phyloP scores from a whole-genome alignment of 2,113 vertebrate species.

The Otus sunia region DNA sequence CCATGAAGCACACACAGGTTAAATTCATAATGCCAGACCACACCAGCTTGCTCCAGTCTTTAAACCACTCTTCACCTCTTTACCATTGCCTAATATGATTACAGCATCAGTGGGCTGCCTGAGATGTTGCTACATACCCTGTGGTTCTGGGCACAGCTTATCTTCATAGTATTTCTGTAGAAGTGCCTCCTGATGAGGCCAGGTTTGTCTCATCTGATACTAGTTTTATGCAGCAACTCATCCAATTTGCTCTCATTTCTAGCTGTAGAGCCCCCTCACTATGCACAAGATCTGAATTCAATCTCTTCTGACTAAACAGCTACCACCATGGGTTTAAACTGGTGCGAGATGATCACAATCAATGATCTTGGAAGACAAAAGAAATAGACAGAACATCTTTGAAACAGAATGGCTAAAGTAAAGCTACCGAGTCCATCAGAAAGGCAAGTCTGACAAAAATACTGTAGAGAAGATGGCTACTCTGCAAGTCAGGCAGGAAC shows the following conservation, averaged over 20 bases:
- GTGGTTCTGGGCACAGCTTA: neutral
- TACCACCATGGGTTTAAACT: neutral
- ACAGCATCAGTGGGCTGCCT: neutral
- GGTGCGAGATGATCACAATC: neutral
- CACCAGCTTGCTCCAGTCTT: neutral
- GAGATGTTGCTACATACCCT: neutral
- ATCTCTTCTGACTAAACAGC: neutral
- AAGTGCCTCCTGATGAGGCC: neutral
- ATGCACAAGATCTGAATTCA: neutral
- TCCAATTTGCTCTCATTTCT: neutral
- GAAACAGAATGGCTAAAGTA: neutral
- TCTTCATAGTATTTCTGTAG: neutral
- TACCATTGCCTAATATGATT: neutral
- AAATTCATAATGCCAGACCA: conserved; percentile 13
- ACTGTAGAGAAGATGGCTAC: neutral
- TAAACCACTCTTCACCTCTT: neutral
- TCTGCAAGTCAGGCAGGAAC: neutral
- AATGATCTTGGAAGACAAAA: conserved; percentile 41
- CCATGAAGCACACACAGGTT: neutral
- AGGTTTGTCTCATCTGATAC: neutral
- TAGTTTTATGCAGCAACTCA: neutral
- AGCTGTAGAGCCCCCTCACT: neutral
- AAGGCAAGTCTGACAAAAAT: neutral
- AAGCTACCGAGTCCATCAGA: neutral
- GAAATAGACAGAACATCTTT: neutral